Percentiles rank a stretch among this genome's conserved stretches.
phyloP scores from a whole-genome alignment of 2,888 invertebrate species.

The Acholoe squamosa region DNA sequence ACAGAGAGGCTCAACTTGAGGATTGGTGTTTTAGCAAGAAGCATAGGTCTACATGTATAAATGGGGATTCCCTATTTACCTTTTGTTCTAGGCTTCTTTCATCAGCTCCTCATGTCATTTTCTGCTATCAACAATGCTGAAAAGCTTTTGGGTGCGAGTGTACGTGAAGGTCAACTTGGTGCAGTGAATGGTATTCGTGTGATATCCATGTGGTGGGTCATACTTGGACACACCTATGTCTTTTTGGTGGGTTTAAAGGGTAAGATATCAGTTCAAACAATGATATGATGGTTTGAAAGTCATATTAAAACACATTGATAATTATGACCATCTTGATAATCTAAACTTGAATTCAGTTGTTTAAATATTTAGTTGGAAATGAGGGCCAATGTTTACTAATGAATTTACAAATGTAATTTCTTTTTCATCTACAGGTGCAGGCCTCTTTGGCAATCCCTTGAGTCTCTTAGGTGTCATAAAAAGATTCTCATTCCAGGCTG shows the following conservation, averaged over 20 bases:
- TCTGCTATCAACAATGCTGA: slow-evolving; percentile 52
- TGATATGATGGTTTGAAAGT: too few species aligned
- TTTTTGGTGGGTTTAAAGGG: not conserved
- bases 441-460: slow-evolving; percentile 74
- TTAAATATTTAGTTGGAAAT: too few species aligned
- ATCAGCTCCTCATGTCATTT: slow-evolving; percentile 13
- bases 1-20: too few species aligned
- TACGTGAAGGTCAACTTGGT: slow-evolving; percentile 9
- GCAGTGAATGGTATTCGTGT: slow-evolving; percentile 62
- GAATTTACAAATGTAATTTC: too few species aligned
- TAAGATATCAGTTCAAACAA: not conserved
- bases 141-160: slow-evolving; percentile 25
- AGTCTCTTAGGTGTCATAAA: slow-evolving; percentile 71
- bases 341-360: too few species aligned
- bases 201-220: slow-evolving; percentile 61
- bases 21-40: too few species aligned
- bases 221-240: slow-evolving; percentile 59
- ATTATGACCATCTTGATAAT: too few species aligned
- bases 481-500: slow-evolving; percentile 77
- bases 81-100: slow-evolving; percentile 3
- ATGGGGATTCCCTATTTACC: too few species aligned
- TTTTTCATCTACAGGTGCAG: not conserved
- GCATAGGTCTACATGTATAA: too few species aligned
- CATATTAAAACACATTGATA: too few species aligned
- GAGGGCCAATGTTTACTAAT: too few species aligned